A percentile compares a stretch with the other conserved stretches of the same genome.
Conservation (phyloP, 2,113 vertebrate genomes). For the Mugil cephalus region DNA sequence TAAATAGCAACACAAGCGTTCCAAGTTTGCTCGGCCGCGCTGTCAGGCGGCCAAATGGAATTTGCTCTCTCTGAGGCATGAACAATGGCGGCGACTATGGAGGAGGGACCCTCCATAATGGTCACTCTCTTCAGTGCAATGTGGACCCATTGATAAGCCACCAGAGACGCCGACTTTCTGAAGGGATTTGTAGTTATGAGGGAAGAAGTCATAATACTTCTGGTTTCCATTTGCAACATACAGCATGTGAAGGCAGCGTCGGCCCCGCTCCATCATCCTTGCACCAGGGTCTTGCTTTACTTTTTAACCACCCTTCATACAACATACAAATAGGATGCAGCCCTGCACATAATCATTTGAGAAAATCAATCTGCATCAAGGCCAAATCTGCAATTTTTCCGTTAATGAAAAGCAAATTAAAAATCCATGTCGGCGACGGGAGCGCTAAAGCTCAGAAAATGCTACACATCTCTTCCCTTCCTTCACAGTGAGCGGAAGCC, state of each 20-base stretch:
- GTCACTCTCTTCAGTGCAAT: constrained; percentile 65
- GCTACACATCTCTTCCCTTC: constrained; percentile 25
- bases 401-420: constrained; percentile 34
- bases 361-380: constrained; percentile 30
- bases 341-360: neutral
- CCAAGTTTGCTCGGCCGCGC: constrained; percentile 58
- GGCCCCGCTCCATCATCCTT: neutral
- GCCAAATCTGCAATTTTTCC: constrained; percentile 7
- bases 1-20: constrained; percentile 62
- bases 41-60: constrained; percentile 62
- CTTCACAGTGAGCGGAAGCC: constrained; percentile 17
- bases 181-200: constrained; percentile 31
- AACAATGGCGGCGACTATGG: constrained; percentile 48
- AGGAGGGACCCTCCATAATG: constrained; percentile 55
- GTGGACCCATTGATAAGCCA: constrained; percentile 69
- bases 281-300: neutral
- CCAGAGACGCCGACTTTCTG: constrained; percentile 42
- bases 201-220: constrained; percentile 11
- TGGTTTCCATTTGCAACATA: neutral
- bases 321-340: constrained; percentile 4
- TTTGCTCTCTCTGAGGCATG: constrained; percentile 49
- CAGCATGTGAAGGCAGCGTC: too few relatives aligned
- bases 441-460: constrained; percentile 14
- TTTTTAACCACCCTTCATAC: neutral
- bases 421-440: constrained; percentile 16